Conservation (phyloP, 2,888 invertebrate genomes). For the Idaea biselata region DNA sequence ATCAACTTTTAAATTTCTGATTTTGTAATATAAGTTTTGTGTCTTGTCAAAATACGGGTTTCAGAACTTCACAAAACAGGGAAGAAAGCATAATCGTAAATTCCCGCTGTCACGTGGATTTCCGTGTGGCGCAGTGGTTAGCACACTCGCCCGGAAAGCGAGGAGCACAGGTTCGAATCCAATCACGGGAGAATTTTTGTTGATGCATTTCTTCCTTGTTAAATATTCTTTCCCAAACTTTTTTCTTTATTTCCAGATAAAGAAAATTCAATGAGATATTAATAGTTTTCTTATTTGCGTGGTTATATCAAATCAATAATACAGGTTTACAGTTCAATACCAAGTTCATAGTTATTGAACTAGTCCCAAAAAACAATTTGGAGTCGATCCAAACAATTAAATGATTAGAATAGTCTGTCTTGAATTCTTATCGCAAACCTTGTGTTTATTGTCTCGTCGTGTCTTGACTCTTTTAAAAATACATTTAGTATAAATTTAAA, state of each 20-base stretch:
- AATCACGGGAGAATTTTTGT: too few relatives aligned
- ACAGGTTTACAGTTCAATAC: constrained; percentile 15
- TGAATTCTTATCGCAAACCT: constrained; percentile 11
- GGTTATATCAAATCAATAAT: not conserved
- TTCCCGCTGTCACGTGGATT: too few relatives aligned
- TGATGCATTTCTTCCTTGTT: too few relatives aligned
- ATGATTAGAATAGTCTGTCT: constrained; percentile 3
- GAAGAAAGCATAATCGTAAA: too few relatives aligned
- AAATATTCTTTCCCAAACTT: too few relatives aligned
- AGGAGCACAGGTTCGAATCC: too few relatives aligned
- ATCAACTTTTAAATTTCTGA: too few relatives aligned
- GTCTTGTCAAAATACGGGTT: too few relatives aligned
- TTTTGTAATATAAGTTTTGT: too few relatives aligned
- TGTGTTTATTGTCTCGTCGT: not conserved
- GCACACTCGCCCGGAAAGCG: too few relatives aligned
- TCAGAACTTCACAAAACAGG: too few relatives aligned
- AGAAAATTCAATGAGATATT: not conserved
- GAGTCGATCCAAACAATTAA: constrained; percentile 17
- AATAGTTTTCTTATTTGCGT: not conserved
- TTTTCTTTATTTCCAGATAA: not conserved
- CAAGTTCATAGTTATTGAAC: constrained; percentile 12
- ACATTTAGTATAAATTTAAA: not conserved
- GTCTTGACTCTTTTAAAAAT: not conserved
- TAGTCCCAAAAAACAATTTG: constrained; percentile 15
- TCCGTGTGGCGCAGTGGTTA: too few relatives aligned